Evolutionary conservation across 2,113 vertebrate species (phyloP).

Genomic region (Oenanthe melanoleuca): DNA sequence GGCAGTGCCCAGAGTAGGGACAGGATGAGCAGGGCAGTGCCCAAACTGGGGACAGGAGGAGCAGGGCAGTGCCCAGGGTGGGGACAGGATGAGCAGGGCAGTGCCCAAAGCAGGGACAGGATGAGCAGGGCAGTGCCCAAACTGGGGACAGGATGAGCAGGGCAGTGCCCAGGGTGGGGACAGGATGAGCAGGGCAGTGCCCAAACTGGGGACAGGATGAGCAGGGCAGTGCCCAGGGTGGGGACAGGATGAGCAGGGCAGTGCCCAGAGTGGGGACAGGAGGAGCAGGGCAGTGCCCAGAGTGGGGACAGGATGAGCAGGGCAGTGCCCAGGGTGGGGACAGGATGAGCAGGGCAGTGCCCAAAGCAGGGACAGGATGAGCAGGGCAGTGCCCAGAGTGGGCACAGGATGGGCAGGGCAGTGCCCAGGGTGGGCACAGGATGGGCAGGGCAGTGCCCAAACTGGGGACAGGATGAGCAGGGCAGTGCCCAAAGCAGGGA

Average conservation of each 20-base stretch:
- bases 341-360: too few species aligned
- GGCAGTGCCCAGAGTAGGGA: background rate
- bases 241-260: background rate
- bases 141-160: background rate
- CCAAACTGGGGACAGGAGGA: too few species aligned
- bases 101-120: background rate
- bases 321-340: background rate
- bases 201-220: too few species aligned
- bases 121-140: background rate
- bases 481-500: background rate
- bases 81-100: background rate
- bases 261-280: background rate
- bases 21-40: too few species aligned
- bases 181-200: too few species aligned
- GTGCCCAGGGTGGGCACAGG: background rate
- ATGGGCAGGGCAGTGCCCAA: background rate
- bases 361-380: too few species aligned
- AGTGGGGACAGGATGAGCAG: background rate
- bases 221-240: background rate
- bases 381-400: background rate
- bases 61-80: background rate
- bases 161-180: background rate
- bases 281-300: background rate
- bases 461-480: too few species aligned
- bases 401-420: background rate